Evolutionary conservation across 92 coral and sea anemone species (phyloP), one percentile per base, ranked within the genome.

Genomic region (Epizoanthus stellaris): DNA sequence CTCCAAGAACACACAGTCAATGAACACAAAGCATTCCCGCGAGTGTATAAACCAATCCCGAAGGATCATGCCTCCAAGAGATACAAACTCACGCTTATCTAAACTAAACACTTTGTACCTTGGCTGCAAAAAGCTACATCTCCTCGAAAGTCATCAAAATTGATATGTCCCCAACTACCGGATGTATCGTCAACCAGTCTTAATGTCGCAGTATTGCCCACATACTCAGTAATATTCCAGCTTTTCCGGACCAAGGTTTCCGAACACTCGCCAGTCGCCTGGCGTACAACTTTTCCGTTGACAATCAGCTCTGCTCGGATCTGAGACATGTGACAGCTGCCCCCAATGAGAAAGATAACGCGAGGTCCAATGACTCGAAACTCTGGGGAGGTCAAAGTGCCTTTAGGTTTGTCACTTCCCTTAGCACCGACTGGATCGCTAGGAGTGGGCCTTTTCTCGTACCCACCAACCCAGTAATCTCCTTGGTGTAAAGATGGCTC

Each of bases 141-240:
- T 30, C 80, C 80, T 1, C 60, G 80, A 34, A 75, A 75, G 60
- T 75, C 80, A 54, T 75, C 80, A 75, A 75, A 75, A 36, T 75
- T 75, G 21, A 75, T 20, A 75, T 75, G 77, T 20, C 77, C 77
- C 77, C 77, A 72, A 17, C 60, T 17, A 19, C 59, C 77, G 14
- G 77, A 72, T 5, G 15, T 6, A 38, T 47, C 17, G 21, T 72
- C 77, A 17, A 72, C 38, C 34, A 72, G 56, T 21, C 59, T 72
- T 34, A 72, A 57, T n/a, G 36, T 19, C 12, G 77, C 57, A 10
- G 77, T 72, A 42, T 47, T 38, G 20, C 77, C 77, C 47, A 72
- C 7, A 72, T n/a, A 72, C 34, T 72, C 59, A 4, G 30, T 56
- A 25, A 16, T 72, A 40, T 72, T 13, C 77, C 77, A 72, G 60